Base-by-base conservation (phyloP, 53 echinoderm and acorn worm species). In the Paracentrotus lividus region DNA sequence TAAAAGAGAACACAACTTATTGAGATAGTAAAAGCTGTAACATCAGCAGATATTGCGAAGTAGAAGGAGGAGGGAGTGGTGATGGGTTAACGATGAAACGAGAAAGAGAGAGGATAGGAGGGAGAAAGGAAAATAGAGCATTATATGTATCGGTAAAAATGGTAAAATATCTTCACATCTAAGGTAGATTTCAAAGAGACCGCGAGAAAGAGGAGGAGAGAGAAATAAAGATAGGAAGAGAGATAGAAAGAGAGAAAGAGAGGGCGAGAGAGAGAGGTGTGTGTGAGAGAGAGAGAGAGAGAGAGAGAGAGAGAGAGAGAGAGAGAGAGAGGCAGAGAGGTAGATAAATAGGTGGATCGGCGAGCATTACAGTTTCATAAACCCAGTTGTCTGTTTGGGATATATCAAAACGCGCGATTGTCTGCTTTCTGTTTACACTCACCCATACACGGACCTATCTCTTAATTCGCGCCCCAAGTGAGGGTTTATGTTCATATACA, bases 361-460 rank as follows among this genome's bases (percentile, higher is more conserved):
- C 21, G 42, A 24, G 47, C 47, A 81, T 81, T 81, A 78, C 43
- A 21, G 8, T 78, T 78, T 81, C 49, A n/a, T 47, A 81, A 42
- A 47, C 13, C 47, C n/a, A 81, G 81, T 81, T 81, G 47, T 81
- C 81, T 47, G 26, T 81, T 81, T 81, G 81, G 24, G 81, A 9
- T 81, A 44, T n/a, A n/a, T 81, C 81, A 81, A 18, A 81, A 81
- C 81, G 81, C 49, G 47, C 81, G 49, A 8, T 47, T 45, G n/a
- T 47, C 27, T 27, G 21, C 18, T 9, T 24, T 45, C n/a, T 81
- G 81, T 81, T 81, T 81, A 81, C 49, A 45, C 47, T 45, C n/a
- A 1, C 24, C 26, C 81, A 4, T n/a, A 78, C 81, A 43, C 9
- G 36, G 18, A 76, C 16, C 44, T n/a, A 81, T 81, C 1, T 4